A percentile compares a stretch with the other conserved stretches of the same genome.
phyloP scores from a whole-genome alignment of 2,113 vertebrate species.

The Hylia prasina region DNA sequence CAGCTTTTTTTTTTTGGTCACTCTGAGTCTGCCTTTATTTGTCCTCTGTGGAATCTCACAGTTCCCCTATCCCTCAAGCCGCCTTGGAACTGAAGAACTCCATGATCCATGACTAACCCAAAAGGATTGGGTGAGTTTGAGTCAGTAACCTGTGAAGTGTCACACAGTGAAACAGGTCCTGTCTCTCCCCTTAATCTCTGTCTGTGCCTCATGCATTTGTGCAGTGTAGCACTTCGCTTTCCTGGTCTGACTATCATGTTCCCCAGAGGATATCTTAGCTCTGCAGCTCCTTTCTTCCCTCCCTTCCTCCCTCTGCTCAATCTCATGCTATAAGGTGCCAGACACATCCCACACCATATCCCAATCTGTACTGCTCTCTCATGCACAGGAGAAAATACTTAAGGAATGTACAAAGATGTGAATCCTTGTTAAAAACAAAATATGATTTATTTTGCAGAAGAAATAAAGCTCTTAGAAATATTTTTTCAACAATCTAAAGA shows the following conservation, averaged over 20 bases:
- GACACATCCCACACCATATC: constrained; percentile 44
- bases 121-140: background rate
- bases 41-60: background rate
- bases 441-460: background rate
- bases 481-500: background rate
- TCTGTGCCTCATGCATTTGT: background rate
- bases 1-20: background rate
- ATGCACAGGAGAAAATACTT: background rate
- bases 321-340: constrained; percentile 44
- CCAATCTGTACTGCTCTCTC: background rate
- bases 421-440: background rate
- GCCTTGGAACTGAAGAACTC: background rate
- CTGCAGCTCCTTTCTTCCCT: background rate
- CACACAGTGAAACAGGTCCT: background rate
- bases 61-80: background rate
- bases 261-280: background rate
- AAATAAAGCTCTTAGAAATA: background rate
- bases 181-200: background rate
- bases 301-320: background rate
- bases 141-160: background rate
- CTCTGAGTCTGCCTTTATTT: background rate
- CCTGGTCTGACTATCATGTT: background rate
- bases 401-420: background rate
- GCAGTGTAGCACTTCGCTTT: background rate
- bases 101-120: background rate